Percentiles rank a stretch among this genome's conserved stretches.
Conservation (phyloP, 2,888 invertebrate species). For the Boloria euphrosyne region DNA sequence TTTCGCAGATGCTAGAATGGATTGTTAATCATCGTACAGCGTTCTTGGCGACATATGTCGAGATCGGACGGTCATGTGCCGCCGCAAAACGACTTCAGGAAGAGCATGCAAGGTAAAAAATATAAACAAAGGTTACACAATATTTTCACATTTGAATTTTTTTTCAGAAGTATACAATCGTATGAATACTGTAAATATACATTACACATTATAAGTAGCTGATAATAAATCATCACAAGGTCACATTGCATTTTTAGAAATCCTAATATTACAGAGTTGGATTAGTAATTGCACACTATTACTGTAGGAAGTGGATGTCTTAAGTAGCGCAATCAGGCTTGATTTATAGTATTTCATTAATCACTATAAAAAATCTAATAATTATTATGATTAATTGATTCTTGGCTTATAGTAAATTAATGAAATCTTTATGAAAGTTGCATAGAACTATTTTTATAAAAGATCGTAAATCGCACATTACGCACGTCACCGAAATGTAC, state of each 20-base stretch:
- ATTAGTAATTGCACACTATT: slow-evolving; percentile 18
- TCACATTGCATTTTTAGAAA: slow-evolving; percentile 21
- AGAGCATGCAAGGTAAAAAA: slow-evolving; percentile 89
- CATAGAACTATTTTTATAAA: no score
- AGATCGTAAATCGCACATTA: no score
- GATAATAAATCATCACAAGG: slow-evolving; percentile 6
- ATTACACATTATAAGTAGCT: no score
- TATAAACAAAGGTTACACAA: background rate
- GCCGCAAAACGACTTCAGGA: slow-evolving; percentile 95
- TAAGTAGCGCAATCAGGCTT: slow-evolving; percentile 27
- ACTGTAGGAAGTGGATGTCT: slow-evolving; percentile 29
- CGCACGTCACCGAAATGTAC: no score
- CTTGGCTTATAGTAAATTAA: no score
- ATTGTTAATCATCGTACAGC: slow-evolving; percentile 97
- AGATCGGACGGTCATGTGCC: slow-evolving; percentile 95
- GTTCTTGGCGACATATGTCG: slow-evolving; percentile 97
- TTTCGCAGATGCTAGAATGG: slow-evolving; percentile 96
- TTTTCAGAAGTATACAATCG: background rate
- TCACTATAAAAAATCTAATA: background rate
- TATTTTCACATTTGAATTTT: background rate
- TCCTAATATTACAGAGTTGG: slow-evolving; percentile 9
- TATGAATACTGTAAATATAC: no score
- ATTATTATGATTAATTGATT: background rate
- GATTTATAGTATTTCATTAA: background rate
- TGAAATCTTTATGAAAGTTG: no score